Percentiles rank a stretch among this genome's conserved stretches.
phyloP scores from a whole-genome alignment of 2,113 vertebrate genomes.

The Gadus chalcogrammus region DNA sequence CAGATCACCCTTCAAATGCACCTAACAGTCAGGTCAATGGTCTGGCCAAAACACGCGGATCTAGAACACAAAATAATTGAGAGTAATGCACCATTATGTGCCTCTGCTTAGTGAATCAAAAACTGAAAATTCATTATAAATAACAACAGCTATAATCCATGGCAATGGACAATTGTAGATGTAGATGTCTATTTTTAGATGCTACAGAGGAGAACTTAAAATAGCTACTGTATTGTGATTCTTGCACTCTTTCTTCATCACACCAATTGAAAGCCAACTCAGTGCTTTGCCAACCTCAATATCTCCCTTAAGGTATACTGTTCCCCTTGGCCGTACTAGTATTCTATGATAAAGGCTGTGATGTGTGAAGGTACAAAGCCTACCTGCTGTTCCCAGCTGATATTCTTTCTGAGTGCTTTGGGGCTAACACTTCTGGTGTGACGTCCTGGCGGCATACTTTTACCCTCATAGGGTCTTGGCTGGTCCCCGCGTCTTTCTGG shows the following conservation, averaged over 20 bases:
- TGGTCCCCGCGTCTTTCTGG: constrained; percentile 76
- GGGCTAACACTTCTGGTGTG: constrained; percentile 40
- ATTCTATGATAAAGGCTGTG: constrained; percentile 4
- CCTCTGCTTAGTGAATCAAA: constrained; percentile 26
- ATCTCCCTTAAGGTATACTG: constrained; percentile 11
- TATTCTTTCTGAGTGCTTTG: constrained; percentile 44
- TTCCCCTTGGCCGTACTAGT: constrained; percentile 17
- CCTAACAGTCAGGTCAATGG: constrained; percentile 39
- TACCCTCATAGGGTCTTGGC: constrained; percentile 39
- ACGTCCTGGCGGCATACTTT: constrained; percentile 50
- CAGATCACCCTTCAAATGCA: constrained; percentile 31
- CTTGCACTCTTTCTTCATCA: constrained; percentile 10
- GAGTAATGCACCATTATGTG: constrained; percentile 11
- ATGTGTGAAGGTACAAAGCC: constrained; percentile 31
- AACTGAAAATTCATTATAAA: constrained; percentile 17
- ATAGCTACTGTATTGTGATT: background rate
- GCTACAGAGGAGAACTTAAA: constrained; percentile 19
- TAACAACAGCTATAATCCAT: background rate
- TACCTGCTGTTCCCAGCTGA: constrained; percentile 70
- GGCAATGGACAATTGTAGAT: background rate
- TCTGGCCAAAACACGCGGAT: constrained; percentile 32
- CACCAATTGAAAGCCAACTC: constrained; percentile 9
- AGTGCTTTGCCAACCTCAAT: constrained; percentile 7
- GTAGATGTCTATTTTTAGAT: background rate
- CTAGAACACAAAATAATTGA: constrained; percentile 35